A percentile compares a stretch with the other conserved stretches of the same genome.
Evolutionary conservation across 2,797 vertebrate species (phyloP).

Genomic region (Hapalemur alaotrensis): DNA sequence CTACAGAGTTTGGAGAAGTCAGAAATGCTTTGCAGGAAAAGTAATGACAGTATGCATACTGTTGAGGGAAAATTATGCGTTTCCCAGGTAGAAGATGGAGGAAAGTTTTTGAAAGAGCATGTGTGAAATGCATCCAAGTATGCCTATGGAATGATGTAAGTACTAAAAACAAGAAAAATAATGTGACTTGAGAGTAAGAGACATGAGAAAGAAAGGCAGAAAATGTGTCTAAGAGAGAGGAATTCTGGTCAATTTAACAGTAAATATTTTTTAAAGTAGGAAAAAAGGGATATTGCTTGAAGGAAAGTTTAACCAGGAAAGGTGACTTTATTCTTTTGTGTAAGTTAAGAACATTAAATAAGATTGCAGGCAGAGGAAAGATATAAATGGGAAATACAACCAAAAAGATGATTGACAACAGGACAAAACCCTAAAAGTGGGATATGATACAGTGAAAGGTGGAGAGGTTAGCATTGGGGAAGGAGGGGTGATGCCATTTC

Average conservation of each 20-base stretch:
- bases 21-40: neutral
- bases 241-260: neutral
- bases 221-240: neutral
- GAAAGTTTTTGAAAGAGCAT: neutral
- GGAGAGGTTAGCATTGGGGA: neutral
- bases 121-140: neutral
- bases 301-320: neutral
- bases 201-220: neutral
- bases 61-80: neutral
- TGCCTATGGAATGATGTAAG: neutral
- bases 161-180: neutral
- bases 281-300: neutral
- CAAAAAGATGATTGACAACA: neutral
- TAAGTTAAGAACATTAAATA: neutral
- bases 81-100: neutral
- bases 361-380: neutral
- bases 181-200: neutral
- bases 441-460: neutral
- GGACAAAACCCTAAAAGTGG: neutral
- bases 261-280: neutral
- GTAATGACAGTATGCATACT: fast-evolving
- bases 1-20: neutral
- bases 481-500: neutral
- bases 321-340: neutral
- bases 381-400: neutral